Conservation (phyloP, 2,888 invertebrate genomes). For the Noctua pronuba region DNA sequence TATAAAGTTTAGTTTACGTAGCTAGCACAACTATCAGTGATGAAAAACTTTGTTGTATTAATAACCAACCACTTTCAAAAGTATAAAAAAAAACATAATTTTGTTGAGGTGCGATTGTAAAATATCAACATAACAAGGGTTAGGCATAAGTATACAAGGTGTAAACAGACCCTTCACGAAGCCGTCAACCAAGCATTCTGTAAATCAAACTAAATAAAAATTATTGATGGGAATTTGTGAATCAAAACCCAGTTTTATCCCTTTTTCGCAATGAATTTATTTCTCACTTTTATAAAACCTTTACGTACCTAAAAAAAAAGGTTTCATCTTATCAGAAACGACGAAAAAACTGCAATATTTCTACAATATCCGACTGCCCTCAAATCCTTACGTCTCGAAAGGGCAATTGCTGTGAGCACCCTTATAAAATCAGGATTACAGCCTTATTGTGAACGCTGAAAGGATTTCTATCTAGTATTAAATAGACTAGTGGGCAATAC, state of each 20-base stretch:
- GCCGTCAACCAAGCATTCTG: neutral
- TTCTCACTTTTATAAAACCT: neutral
- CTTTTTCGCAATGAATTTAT: no score
- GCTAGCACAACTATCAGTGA: neutral
- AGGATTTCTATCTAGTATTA: neutral
- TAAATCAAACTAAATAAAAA: no score
- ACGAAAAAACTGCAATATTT: neutral
- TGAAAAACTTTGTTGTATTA: neutral
- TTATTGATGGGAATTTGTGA: neutral
- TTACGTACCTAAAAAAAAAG: neutral
- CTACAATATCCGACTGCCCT: slow-evolving; percentile 6
- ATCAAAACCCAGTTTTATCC: no score
- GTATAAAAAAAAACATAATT: neutral
- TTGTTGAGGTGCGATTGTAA: neutral
- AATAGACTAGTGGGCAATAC: neutral
- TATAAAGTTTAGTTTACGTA: neutral
- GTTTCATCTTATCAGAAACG: neutral
- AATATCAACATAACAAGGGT: neutral
- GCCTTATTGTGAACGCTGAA: neutral
- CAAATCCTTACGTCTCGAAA: neutral
- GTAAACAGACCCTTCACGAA: neutral
- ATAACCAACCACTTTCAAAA: no score
- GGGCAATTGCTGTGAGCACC: slow-evolving; percentile 7
- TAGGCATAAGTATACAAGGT: neutral
- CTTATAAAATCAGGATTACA: slow-evolving; percentile 7